Evolutionary conservation across 2,888 invertebrate species (phyloP), one percentile per base, ranked within the genome.

Genomic region (Caenorhabditis sp.): DNA sequence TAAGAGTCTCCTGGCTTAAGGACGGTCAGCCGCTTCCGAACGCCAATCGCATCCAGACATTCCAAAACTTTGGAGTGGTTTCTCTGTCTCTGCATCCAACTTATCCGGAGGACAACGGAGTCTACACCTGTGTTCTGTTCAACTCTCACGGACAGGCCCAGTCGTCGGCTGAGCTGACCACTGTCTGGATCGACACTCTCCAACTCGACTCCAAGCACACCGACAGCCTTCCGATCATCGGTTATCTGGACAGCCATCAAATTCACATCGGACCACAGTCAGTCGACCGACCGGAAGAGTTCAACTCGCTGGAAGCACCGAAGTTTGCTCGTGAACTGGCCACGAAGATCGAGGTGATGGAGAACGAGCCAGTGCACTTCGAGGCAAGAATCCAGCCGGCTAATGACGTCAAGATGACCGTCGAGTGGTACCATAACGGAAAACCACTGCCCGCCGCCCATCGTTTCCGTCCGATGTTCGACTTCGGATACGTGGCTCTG

Each of bases 331-430:
- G 87, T 6, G 75, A 82, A 9, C 79, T 89, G 9, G 72, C 70
- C 20, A 82, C 77, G 20, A 76, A 76, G 37, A 76, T 76, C 26
- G 76, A 76, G 26, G 82, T 97, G 32, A 83, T 83, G 56, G 96
- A 97, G 91, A 94, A 95, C 45, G 93, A 94, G 83, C 95, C 95
- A 89, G 96, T 96, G 50, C 97, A 98, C 90, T 96, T 99, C 90
- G 98, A 99, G 91, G 96, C 96, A 89, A 95, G 96, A 90, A 92
- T 99, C 35, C 95, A 96, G 90, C 98, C 98, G 35, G 95, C 97
- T 8, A 96, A 95, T 6, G 99, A 99, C 91, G 93, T 97, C 0
- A 96, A 96, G 88, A 92, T 99, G 85, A 95, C 94, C 90, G 90
- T 91, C 5, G 90, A 91, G 83, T 91, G 91, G 91, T 95, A 93